phyloP scores from a whole-genome alignment of 2,113 vertebrate species.

The Xiphophorus couchianus region DNA sequence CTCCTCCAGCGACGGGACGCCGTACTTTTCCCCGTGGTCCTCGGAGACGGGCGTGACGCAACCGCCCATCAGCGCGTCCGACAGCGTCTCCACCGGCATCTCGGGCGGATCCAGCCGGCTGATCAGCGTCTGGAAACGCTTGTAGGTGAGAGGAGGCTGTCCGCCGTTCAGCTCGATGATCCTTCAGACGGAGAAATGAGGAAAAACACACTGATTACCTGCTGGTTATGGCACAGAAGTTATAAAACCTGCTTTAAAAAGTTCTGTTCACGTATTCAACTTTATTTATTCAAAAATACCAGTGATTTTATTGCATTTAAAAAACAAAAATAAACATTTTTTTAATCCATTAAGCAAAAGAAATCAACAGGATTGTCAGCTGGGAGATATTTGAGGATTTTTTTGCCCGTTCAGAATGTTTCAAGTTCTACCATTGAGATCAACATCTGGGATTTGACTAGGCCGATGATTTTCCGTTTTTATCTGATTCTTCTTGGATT shows the following conservation, averaged over 20 bases:
- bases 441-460: no score
- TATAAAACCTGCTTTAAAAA: not conserved
- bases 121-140: slow-evolving; percentile 83
- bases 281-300: no score
- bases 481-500: no score
- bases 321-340: no score
- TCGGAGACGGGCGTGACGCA: slow-evolving; percentile 78
- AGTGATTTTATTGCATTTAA: no score
- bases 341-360: no score
- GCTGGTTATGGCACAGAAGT: not conserved
- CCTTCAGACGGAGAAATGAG: slow-evolving; percentile 40
- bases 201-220: not conserved
- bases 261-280: no score
- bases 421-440: no score
- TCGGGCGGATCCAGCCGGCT: slow-evolving; percentile 81
- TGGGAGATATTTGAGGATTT: no score
- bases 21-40: slow-evolving; percentile 81
- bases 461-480: no score
- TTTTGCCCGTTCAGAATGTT: no score
- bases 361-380: no score
- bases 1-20: slow-evolving; percentile 82
- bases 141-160: slow-evolving; percentile 83
- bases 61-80: slow-evolving; percentile 71
- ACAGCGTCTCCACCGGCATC: slow-evolving; percentile 76
- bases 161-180: slow-evolving; percentile 81